Base-by-base conservation (phyloP, 2,888 invertebrate genomes). In the Meganola albula region DNA sequence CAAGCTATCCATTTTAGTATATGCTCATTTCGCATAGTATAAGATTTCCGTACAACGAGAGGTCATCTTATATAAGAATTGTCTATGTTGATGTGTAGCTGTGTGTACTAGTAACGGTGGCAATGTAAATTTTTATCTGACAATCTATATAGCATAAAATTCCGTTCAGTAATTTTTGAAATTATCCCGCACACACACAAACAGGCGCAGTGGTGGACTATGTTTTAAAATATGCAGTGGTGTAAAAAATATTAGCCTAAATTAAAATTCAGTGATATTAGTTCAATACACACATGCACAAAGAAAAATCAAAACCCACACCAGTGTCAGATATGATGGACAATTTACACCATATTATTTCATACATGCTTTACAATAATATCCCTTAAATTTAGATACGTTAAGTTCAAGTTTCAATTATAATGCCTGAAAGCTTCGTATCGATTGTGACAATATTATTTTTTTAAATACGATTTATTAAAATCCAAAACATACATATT, bases 361-460 rank as follows among this genome's bases (percentile, higher is more conserved):
- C 82, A 83, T 80, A 84, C 84, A 84, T 83, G 84, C 84, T 80
- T 77, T 65, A 52, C 32, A n/a, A n/a, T n/a, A n/a, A n/a, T n/a
- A n/a, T n/a, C n/a, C n/a, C n/a, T n/a, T n/a, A n/a, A n/a, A 3
- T 20, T 20, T 7, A 20, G 7, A 20, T 5, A 5, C 16, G 4
- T 4, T 16, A 16, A 5, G 6, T n/a, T 33, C 27, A 31, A 28
- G 30, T 31, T 33, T 37, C 13, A 22, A 31, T 23, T 32, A 24
- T 42, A 55, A 52, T 57, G 74, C 73, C 67, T 82, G 84, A 85
- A 85, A 84, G 83, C 84, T 80, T 78, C 75, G 63, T 72, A 74
- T 43, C 71, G 84, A 84, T 84, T 84, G 84, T 84, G 84, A 83
- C 65, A 47, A 44, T 27, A 40, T 27, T 30, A 4, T 44, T 46